phyloP scores from a whole-genome alignment of 1,140 invertebrate species.

The Caenorhabditis tropicalis region DNA sequence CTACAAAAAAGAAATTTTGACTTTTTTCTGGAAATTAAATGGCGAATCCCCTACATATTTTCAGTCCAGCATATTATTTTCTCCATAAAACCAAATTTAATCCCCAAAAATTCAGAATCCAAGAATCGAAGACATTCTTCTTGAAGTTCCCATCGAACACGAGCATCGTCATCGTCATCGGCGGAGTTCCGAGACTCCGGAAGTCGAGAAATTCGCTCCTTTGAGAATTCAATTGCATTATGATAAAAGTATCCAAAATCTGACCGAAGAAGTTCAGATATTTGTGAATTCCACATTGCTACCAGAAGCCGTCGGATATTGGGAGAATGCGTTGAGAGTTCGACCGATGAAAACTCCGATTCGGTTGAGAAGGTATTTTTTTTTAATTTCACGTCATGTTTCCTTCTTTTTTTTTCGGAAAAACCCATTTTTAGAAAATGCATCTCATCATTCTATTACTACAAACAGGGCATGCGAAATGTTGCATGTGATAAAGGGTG shows the following conservation, averaged over 20 bases:
- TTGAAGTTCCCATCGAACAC: conserved; percentile 55
- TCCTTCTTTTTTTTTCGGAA: background rate
- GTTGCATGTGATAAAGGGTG: conserved; percentile 61
- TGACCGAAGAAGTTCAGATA: conserved; percentile 55
- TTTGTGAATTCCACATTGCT: conserved; percentile 56
- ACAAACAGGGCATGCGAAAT: conserved; percentile 46
- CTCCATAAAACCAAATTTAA: too few species aligned
- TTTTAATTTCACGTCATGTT: background rate
- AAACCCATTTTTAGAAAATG: too few species aligned
- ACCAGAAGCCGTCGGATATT: conserved; percentile 58
- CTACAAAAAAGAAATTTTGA: too few species aligned
- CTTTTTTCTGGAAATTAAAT: background rate
- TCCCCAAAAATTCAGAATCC: conserved; percentile 49
- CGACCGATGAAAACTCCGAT: conserved; percentile 52
- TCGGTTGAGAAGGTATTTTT: conserved; percentile 53
- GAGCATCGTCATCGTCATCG: conserved; percentile 11
- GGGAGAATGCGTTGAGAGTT: conserved; percentile 58
- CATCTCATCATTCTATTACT: conserved; percentile 58
- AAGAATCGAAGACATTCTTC: conserved; percentile 56
- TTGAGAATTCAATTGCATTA: conserved; percentile 59
- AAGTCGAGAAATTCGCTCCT: conserved; percentile 45
- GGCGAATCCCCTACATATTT: background rate
- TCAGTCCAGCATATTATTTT: too few species aligned
- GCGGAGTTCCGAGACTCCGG: background rate
- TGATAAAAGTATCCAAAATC: conserved; percentile 54